Base-by-base conservation (phyloP, 2,888 invertebrate species). In the Anthrax anthrax region DNA sequence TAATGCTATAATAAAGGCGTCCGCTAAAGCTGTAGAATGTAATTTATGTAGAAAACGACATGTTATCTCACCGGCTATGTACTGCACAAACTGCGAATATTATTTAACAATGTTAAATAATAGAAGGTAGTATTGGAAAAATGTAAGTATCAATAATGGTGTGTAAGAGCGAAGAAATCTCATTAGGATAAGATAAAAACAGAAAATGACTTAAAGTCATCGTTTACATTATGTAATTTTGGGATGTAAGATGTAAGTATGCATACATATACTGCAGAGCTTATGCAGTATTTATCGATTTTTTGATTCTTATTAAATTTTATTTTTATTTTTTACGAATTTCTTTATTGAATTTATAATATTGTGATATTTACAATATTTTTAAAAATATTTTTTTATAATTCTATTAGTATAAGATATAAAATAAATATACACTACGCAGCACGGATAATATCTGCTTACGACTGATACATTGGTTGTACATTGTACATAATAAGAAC, bases 51-150 rank as follows among this genome's bases (percentile, higher is more conserved):
- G 88, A 48, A 91, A 91, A 64, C 86, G 88, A 60, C 76, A 80
- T 51, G 81, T 89, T 17, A 76, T 74, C 42, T 77, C 83, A 16
- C 84, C 88, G 14, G 80, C 82, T 34, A 75, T 81, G 56, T 92
- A 91, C 63, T 94, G 92, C 67, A 75, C 81, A 43, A 90, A 92
- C 68, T 92, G 92, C 69, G 88, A 90, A 62, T 90, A 85, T 70
- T 94, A 92, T 62, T 84, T 94, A 82, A 86, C 87, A 51, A 66
- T 65, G 64, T 53, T 67, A 23, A 66, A 66, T 48, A 66, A 58
- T 51, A 59, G 66, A 47, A 63, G 66, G 58, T 67, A 64, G 47
- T 42, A 17, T 23, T 8, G 8, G 23, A 23, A 8, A 8, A 23
- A 23, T 23, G 4, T 4, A 23, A 23, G 23, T 6, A 23, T 23